A percentile compares a stretch with the other conserved stretches of the same genome.
Conservation (phyloP, 1,140 invertebrate species). For the Cherax quadricarinatus region DNA sequence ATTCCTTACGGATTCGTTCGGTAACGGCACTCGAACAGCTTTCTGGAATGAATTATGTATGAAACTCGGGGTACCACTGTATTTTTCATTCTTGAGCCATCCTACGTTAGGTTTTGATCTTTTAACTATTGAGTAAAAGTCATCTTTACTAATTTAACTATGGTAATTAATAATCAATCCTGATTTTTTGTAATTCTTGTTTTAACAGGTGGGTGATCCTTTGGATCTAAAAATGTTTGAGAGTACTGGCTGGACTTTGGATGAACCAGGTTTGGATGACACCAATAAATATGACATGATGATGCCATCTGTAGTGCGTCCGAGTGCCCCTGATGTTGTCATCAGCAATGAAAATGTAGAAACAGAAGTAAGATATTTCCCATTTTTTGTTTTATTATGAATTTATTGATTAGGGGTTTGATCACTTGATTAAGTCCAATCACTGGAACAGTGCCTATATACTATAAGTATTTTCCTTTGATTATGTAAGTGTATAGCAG, state of each 20-base stretch:
- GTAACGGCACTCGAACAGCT: too few relatives aligned
- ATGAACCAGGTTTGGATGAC: conserved; percentile 92
- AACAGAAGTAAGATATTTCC: conserved; percentile 76
- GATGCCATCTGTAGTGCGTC: conserved; percentile 90
- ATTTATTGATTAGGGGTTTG: conserved; percentile 74
- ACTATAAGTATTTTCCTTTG: conserved; percentile 76
- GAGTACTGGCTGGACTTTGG: conserved; percentile 88
- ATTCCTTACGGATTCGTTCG: too few relatives aligned
- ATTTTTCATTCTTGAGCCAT: too few relatives aligned
- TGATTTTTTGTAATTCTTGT: conserved; percentile 75
- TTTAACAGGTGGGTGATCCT: conserved; percentile 89
- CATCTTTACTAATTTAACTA: too few relatives aligned
- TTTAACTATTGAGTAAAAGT: too few relatives aligned
- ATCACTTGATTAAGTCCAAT: conserved; percentile 73
- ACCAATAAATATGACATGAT: conserved; percentile 91
- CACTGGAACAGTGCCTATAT: neutral
- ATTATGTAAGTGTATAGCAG: too few relatives aligned
- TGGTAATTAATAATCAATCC: neutral
- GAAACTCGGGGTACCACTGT: too few relatives aligned
- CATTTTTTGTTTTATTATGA: neutral
- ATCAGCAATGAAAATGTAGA: conserved; percentile 74
- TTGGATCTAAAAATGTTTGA: conserved; percentile 91
- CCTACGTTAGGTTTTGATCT: too few relatives aligned
- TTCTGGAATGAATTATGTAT: too few relatives aligned
- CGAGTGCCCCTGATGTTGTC: conserved; percentile 76